Evolutionary conservation across 2,797 vertebrate genomes (phyloP), one percentile per base, ranked within the genome.

Genomic region (Heteromormyrus szaboi): DNA sequence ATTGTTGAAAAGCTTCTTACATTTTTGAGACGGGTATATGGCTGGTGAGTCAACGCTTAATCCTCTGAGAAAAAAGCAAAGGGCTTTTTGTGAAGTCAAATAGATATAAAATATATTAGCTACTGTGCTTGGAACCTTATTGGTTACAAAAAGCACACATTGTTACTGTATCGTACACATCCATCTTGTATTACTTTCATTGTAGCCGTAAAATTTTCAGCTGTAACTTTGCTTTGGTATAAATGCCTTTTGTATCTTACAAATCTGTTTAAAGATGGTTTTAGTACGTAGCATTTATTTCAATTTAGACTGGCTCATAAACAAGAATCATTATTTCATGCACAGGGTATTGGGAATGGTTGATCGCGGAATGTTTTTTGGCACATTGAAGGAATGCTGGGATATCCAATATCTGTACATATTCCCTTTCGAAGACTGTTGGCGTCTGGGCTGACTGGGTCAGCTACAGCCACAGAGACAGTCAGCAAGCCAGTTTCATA

Each of bases 1-100:
- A 88, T 62, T 87, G 25, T 76, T 72, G 87, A 88, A 68, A 88
- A 88, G 62, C 87, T 68, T 76, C 25, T 88, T 87, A 87, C 85
- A 37, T 87, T 87, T 87, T 25, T 44, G 17, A 41, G n/a, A 68
- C 1, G 81, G 62, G 44, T 48, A 72, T 50, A 12, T 87, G 59
- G 46, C 86, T 87, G 54, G 37, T 44, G 46, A 72, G 44, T 88
- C 68, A 54, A 12, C 2, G 4, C 29, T 83, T 53, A 88, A 88
- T 50, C 19, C 41, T 83, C 33, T 59, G 33, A 53, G 25, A 44
- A 53, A 50, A 85, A 48, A 4, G 22, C 22, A 56, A 86, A 81
- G 62, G n/a, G 50, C 87, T 37, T 22, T 25, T 53, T 41, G 4
- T 53, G 7, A 83, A n/a, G 25, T 44, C 56, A 79, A 29, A 37